Conservation (phyloP, 2,888 invertebrate genomes). For the Pedicia rivosa region DNA sequence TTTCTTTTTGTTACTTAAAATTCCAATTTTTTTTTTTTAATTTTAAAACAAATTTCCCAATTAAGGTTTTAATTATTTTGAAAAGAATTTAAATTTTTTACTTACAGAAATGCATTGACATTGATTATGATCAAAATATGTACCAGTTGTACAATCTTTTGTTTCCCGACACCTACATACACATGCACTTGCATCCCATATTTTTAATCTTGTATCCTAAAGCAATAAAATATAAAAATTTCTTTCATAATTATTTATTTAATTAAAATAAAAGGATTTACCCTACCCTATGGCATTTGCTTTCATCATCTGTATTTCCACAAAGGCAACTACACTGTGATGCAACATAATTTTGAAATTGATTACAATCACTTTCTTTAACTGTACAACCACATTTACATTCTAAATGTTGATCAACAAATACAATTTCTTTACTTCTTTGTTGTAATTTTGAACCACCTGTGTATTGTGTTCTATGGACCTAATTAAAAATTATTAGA, state of each 20-base stretch:
- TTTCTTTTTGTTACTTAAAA: too few species aligned
- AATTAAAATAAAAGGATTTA: too few species aligned
- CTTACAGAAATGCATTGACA: constrained; percentile 34
- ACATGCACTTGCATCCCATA: constrained; percentile 45
- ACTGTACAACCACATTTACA: constrained; percentile 45
- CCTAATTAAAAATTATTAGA: constrained; percentile 20
- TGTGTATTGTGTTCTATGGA: constrained; percentile 31
- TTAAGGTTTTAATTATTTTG: too few species aligned
- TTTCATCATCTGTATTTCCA: constrained; percentile 39
- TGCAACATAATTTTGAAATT: constrained; percentile 38
- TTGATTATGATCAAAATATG: constrained; percentile 36
- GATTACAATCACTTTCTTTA: constrained; percentile 41
- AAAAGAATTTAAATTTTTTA: too few species aligned
- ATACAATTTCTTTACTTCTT: constrained; percentile 32
- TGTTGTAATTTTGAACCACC: constrained; percentile 25
- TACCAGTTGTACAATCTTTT: constrained; percentile 42
- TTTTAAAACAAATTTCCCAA: too few species aligned
- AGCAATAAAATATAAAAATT: constrained; percentile 10
- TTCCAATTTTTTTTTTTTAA: too few species aligned
- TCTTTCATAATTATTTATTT: not conserved
- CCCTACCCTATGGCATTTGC: constrained; percentile 33
- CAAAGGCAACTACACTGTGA: constrained; percentile 44
- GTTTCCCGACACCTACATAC: constrained; percentile 39
- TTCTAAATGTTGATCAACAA: constrained; percentile 40
- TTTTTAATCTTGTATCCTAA: constrained; percentile 32